Base-by-base conservation (phyloP, 2,888 invertebrate genomes). In the Minunthozetes semirufus region DNA sequence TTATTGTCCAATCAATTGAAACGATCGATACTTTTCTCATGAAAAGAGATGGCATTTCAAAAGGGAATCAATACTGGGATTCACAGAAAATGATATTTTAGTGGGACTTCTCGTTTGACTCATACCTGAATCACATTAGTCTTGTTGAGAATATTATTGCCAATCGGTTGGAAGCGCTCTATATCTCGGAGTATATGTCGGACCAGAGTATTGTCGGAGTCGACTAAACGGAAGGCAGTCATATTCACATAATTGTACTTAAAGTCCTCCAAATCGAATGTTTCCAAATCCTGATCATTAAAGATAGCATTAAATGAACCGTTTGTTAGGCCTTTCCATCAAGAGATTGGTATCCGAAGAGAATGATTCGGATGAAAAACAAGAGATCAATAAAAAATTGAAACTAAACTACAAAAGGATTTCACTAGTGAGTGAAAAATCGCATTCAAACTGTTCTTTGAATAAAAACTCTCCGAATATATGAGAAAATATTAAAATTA, bases 171-270 rank as follows among this genome's bases (percentile, higher is more conserved):
- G 82, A 93, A 91, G 82, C 89, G 89, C 84, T 91, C 91, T 92
- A 94, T 93, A 80, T 92, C 89, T 76, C 89, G 88, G n/a, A 90
- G 82, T 48, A 93, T 86, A 3, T 89, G 87, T 77, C 91, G 90
- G 77, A 87, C 87, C 73, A 91, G 91, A 79, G 88, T 88, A 48
- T 89, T 87, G 74, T 89, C 89, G 4, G 91, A 87, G 81, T 93
- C 92, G 1, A 93, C 92, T 78, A 95, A 85, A 63, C 94, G 87
- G 86, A 93, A 94, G 0, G 94, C 93, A n/a, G 94, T 94, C 85
- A 95, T 93, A 83, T 95, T 95, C 56, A 94, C 94, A 63, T 90
- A 89, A 82, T 95, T 95, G 85, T 95, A 94, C 81, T 91, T 91
- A 83, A 94, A 95, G 81, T 83, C 82, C 75, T 83, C 82, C 78